These are phyloP conservation scores for Clusia tigrina DNA, from an alignment of 2,888 invertebrate species.

Conservation along the genomic window DNA sequence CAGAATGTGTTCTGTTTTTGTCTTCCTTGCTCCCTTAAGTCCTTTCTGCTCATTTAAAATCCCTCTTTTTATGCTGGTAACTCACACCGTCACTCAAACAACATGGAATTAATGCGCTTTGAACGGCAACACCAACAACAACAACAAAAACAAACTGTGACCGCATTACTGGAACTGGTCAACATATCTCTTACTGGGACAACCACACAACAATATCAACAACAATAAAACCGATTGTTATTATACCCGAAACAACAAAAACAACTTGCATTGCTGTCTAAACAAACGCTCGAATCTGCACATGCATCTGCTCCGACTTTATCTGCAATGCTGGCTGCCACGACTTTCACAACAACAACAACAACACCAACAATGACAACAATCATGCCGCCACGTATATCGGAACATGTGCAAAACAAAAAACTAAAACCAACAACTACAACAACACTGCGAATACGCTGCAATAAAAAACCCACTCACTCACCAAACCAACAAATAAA, in stretches of 20 bases:
- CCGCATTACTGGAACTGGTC: conserved; percentile 41
- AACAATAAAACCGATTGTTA: background rate
- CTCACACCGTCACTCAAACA: too few species aligned
- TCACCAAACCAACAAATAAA: background rate
- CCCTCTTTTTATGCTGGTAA: too few species aligned
- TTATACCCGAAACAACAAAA: background rate
- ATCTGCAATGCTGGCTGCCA: conserved; percentile 19
- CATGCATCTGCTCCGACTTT: conserved; percentile 46
- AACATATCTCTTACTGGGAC: too few species aligned
- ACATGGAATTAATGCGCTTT: too few species aligned
- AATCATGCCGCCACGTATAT: conserved; percentile 16
- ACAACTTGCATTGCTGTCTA: conserved; percentile 35
- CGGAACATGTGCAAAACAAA: conserved; percentile 10
- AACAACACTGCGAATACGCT: conserved; percentile 27
- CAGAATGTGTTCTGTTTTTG: too few species aligned
- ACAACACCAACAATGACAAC: conserved; percentile 20
- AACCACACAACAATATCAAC: conserved; percentile 9
- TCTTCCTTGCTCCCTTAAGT: too few species aligned
- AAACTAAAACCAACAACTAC: conserved; percentile 16
- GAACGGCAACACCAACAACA: background rate
- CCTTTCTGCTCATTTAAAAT: too few species aligned
- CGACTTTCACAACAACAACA: conserved; percentile 33
- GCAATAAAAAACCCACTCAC: background rate
- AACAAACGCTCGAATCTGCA: conserved; percentile 52
- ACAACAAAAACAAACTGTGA: conserved; percentile 26